Evolutionary conservation across 2,888 invertebrate genomes (phyloP), one percentile per base, ranked within the genome.

Genomic region (Meiosimyza decipiens): DNA sequence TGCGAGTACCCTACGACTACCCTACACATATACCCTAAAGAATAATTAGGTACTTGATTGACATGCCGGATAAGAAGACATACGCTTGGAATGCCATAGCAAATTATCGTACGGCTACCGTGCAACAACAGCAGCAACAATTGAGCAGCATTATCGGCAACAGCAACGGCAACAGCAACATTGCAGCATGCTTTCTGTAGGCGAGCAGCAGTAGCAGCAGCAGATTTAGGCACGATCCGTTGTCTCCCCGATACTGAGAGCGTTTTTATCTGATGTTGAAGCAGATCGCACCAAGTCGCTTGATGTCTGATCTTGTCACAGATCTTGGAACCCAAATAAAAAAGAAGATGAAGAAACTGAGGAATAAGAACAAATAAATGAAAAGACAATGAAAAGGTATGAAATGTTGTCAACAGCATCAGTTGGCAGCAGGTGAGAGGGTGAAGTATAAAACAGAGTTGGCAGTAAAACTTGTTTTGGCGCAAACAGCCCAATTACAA

Each of bases 21-120:
- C 55, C 33, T 18, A 50, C n/a, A 67, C 51, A 59, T 73, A 76
- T 80, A 78, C 79, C 79, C 81, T 78, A 78, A 80, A 83, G 85
- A 86, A 85, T 85, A 85, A 85, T 85, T 85, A 85, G 86, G 85
- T 82, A 82, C 80, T 84, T 86, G 85, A 85, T 85, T 85, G 85
- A 85, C 85, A 85, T 82, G 84, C 81, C 84, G 85, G 85, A 85
- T 85, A 85, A 85, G 86, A 81, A 82, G 85, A 86, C 86, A 86
- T 85, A 86, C 85, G 83, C 86, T 85, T 83, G 85, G 86, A 83
- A 85, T 86, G 85, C 86, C 82, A 81, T 81, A 85, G 85, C 85
- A 85, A 85, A 86, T 85, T 85, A 85, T 86, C 82, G 81, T 82
- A 80, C 81, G 81, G 85, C 84, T 84, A 84, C 84, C 81, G 84